phyloP scores from a whole-genome alignment of 1,140 invertebrate species.

The Orussus abietinus region DNA sequence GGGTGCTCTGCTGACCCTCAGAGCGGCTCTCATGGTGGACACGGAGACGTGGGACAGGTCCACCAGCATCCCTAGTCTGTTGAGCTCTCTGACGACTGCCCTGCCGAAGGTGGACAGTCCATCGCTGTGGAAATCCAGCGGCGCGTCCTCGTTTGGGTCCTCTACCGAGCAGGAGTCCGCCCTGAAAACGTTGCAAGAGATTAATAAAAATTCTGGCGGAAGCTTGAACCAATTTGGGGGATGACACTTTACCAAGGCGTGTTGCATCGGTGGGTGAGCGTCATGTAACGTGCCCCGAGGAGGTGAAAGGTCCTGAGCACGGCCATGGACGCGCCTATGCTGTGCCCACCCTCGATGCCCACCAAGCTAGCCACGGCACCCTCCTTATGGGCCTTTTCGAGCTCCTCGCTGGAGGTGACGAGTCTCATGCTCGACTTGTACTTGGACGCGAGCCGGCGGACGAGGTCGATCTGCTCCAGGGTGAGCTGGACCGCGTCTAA shows the following conservation, averaged over 20 bases:
- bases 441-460: constrained; percentile 64
- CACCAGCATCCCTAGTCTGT: constrained; percentile 89
- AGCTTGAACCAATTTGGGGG: constrained; percentile 3
- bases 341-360: constrained; percentile 82
- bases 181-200: constrained; percentile 34
- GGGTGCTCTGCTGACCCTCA: constrained; percentile 79
- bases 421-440: constrained; percentile 56
- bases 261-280: constrained; percentile 82
- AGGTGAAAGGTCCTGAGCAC: constrained; percentile 79
- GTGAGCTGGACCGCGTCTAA: constrained; percentile 76
- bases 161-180: constrained; percentile 55
- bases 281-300: constrained; percentile 79
- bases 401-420: constrained; percentile 59
- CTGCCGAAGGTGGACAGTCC: constrained; percentile 69
- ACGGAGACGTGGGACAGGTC: constrained; percentile 88
- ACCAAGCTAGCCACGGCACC: constrained; percentile 78
- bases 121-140: constrained; percentile 56
- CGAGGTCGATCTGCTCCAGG: constrained; percentile 79
- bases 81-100: constrained; percentile 81
- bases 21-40: constrained; percentile 78
- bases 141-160: constrained; percentile 50
- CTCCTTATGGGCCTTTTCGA: constrained; percentile 70
- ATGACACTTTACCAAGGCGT: constrained; percentile 70
- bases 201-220: no score
- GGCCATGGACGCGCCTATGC: constrained; percentile 77